phyloP scores from a whole-genome alignment of 2,888 invertebrate species.

The Orchesellides sinensis region DNA sequence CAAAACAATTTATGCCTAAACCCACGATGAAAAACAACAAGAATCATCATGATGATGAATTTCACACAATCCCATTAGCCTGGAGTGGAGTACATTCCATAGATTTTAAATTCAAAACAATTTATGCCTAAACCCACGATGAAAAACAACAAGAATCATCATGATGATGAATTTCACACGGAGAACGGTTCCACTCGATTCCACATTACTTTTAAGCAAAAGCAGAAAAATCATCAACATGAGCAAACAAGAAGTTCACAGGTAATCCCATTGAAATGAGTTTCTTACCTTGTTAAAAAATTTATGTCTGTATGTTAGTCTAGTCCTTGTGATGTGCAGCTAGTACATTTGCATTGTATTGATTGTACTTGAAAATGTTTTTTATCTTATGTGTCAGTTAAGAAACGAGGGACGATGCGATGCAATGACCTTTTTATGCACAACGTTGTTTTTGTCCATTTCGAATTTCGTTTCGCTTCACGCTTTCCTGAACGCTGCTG shows the following conservation, averaged over 20 bases:
- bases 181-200: not conserved
- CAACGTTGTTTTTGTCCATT: slow-evolving; percentile 37
- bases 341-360: not conserved
- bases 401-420: slow-evolving; percentile 21
- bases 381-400: not conserved
- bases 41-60: slow-evolving; percentile 8
- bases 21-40: not conserved
- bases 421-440: slow-evolving; percentile 45
- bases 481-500: slow-evolving; percentile 5
- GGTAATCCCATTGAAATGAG: slow-evolving; percentile 23
- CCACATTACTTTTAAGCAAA: not conserved
- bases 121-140: not conserved
- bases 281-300: not conserved
- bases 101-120: slow-evolving; percentile 12
- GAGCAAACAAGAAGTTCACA: not conserved
- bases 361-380: not conserved
- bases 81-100: slow-evolving; percentile 10
- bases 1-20: not conserved
- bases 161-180: slow-evolving; percentile 21
- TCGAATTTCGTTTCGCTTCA: slow-evolving; percentile 16
- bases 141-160: slow-evolving; percentile 7
- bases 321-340: not conserved
- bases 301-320: not conserved
- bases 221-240: not conserved
- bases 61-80: not conserved